Conservation (phyloP, 2,797 vertebrate species). For the Phataginus tricuspis region DNA sequence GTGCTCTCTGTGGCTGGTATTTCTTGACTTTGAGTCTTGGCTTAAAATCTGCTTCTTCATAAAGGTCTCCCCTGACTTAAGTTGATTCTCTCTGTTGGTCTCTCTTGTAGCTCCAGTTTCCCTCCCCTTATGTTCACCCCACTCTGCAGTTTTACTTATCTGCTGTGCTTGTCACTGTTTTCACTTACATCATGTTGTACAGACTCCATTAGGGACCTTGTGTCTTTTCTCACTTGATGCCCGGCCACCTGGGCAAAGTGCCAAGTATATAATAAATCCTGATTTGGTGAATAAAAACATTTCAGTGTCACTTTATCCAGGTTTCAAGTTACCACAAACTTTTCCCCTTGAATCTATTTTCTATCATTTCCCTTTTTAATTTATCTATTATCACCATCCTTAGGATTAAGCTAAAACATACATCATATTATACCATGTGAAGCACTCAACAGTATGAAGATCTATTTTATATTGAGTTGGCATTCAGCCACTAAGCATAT, state of each 20-base stretch:
- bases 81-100: not conserved
- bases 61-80: not conserved
- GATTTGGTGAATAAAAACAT: not conserved
- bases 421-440: slow-evolving; percentile 11
- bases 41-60: not conserved
- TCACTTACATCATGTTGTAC: not conserved
- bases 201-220: not conserved
- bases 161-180: not conserved
- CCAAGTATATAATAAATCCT: not conserved
- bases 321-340: not conserved
- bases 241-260: not conserved
- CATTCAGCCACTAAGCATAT: not conserved
- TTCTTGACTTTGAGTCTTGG: not conserved
- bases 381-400: not conserved
- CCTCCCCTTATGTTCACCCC: not conserved
- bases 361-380: not conserved
- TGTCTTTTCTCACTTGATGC: not conserved
- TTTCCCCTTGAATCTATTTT: not conserved
- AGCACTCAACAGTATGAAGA: not conserved
- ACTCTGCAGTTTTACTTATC: not conserved
- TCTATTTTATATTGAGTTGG: slow-evolving; percentile 6
- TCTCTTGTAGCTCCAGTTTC: not conserved
- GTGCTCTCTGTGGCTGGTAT: not conserved
- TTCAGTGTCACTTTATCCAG: not conserved
- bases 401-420: not conserved